Conservation (phyloP, 2,888 invertebrate species). For the Gibbula magus region DNA sequence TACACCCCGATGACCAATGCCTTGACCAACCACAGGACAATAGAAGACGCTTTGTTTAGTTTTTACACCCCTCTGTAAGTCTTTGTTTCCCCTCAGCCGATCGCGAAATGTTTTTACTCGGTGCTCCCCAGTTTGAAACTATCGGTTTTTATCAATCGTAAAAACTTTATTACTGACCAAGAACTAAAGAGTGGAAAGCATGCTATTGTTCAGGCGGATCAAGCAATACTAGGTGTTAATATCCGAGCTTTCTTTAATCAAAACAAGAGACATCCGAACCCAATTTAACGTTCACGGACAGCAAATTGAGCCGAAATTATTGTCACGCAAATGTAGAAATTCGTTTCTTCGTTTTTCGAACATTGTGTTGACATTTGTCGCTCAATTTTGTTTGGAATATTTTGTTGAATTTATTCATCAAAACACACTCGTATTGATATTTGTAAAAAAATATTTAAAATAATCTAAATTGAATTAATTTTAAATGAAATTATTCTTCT, state of each 20-base stretch:
- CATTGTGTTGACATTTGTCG: too few relatives aligned
- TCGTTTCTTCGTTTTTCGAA: too few relatives aligned
- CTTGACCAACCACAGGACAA: not conserved
- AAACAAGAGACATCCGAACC: not conserved
- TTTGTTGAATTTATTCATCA: too few relatives aligned
- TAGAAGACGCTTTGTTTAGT: not conserved
- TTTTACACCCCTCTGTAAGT: not conserved
- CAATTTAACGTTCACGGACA: not conserved
- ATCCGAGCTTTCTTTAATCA: not conserved
- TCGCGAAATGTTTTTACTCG: not conserved
- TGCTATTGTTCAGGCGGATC: not conserved
- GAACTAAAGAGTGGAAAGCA: not conserved
- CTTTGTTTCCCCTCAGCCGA: not conserved
- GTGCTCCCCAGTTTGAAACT: not conserved
- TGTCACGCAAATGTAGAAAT: too few relatives aligned
- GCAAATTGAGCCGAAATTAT: too few relatives aligned
- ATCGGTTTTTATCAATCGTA: slow-evolving; percentile 4
- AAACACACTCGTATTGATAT: too few relatives aligned
- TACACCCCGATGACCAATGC: not conserved
- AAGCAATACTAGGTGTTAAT: slow-evolving; percentile 1
- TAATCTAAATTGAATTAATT: too few relatives aligned
- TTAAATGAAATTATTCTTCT: too few relatives aligned
- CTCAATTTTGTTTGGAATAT: too few relatives aligned
- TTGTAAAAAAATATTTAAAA: too few relatives aligned
- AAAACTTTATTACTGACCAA: not conserved